Base-by-base conservation (phyloP, 2,888 invertebrate species). In the Cistogaster globosa region DNA sequence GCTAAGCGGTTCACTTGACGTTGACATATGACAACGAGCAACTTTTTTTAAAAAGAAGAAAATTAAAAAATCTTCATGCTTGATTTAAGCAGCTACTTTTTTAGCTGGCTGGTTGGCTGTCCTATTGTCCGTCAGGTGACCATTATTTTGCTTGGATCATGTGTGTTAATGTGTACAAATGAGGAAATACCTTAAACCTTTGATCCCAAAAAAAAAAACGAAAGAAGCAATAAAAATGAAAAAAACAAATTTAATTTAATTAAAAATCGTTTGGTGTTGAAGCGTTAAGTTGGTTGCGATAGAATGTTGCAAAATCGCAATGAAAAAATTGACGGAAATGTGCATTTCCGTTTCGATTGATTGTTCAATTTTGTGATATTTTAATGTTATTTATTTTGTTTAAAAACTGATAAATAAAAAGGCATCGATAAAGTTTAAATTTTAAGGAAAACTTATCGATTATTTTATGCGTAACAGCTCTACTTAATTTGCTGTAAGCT, bases 1-100 rank as follows among this genome's bases (percentile, higher is more conserved):
- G 22, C 72, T 77, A 84, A 84, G 76, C 80, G 67, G 80, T 84
- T 80, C 55, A 81, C 72, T 77, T 84, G 80, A 84, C 80, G 68
- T 76, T 84, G n/a, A 84, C 84, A 84, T 71, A 84, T 80, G 84
- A 76, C 68, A 65, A 68, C 51, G 65, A 78, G 18, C 63, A 57
- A 26, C 18, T 65, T 68, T 68, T 55, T 67, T 36, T 26, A 26
- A 36, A 42, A 42, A 48, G 8, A 51, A n/a, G 51, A 3, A 51
- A 51, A 51, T n/a, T 6, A 51, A 38, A n/a, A 65, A 16, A 62
- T 51, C 32, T 48, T 67, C 7, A 6, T 58, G 53, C 55, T 36
- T 60, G 9, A 55, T 18, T 36, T 18, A 36, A 22, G 14, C 14
- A 57, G 51, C 38, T 45, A 18, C 12, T 16, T 5, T 26, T 16